Evolutionary conservation across 92 coral and sea anemone species (phyloP), one percentile per base, ranked within the genome.

Genomic region (Heliopora coerulea): DNA sequence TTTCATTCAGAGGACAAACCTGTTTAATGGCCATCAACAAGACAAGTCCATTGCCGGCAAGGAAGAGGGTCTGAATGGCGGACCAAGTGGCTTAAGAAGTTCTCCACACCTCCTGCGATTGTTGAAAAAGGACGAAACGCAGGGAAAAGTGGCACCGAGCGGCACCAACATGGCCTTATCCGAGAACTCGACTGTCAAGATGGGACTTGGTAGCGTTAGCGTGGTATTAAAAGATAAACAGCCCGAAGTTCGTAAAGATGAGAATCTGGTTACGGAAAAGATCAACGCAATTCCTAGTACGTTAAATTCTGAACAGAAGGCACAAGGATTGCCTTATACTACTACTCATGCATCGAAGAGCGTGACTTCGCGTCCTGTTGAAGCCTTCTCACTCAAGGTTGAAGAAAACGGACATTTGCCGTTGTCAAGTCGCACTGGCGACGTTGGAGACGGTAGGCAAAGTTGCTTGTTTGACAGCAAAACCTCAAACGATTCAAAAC

Each of bases 51-150:
- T 26, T 35, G 8, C 48, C 11, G 54, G 21, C 32, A 13, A 21
- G 8, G 29, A 20, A 32, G 2, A 39, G 3, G 7, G 32, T 20
- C 26, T 44, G 49, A 65, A 17, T 35, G 19, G 25, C 35, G 74
- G 48, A 0, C 29, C 10, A 2, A 48, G 20, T 18, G 58, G 58
- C 20, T 9, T 25, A 13, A 33, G 24, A 17, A 13, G 32, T 21
- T 67, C 74, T 10, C 26, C 59, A 40, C 44, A 49, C 48, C 74
- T 67, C 33, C 59, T 42, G 34, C 63, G 56, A 24, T 34, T 65
- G 58, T 23, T 59, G 24, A 82, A 63, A 26, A 73, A 61, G 21
- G 84, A 84, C 37, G 59, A 80, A 14, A 60, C 72, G 13, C 80
- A 85, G 39, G 78, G 31, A n/a, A 19, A 29, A n/a, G 58, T 83